Evolutionary conservation across 2,888 invertebrate genomes (phyloP).

Genomic region (Euplexia lucipara): DNA sequence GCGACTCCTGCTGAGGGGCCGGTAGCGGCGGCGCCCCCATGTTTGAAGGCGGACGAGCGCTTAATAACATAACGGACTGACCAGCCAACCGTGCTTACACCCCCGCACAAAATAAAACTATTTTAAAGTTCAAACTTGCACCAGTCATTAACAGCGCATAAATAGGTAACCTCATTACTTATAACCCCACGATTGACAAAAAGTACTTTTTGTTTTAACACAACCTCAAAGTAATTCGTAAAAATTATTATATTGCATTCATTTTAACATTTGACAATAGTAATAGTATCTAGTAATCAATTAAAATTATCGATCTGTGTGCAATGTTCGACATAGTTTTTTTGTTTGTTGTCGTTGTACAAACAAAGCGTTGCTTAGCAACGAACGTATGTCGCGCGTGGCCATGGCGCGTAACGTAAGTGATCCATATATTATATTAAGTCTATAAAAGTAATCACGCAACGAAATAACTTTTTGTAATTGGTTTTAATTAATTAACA

Average conservation of each 20-base stretch:
- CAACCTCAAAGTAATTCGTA: background rate
- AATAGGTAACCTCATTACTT: slow-evolving; percentile 14
- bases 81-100: slow-evolving; percentile 46
- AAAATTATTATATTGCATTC: slow-evolving; percentile 22
- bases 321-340: background rate
- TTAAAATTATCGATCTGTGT: slow-evolving; percentile 14
- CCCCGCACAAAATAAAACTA: slow-evolving; percentile 30
- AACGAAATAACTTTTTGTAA: slow-evolving; percentile 28
- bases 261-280: background rate
- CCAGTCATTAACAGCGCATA: slow-evolving; percentile 16
- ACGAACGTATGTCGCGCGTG: slow-evolving; percentile 15
- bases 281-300: too few relatives aligned
- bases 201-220: slow-evolving; percentile 18
- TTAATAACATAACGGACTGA: slow-evolving; percentile 73
- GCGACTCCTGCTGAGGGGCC: slow-evolving; percentile 65
- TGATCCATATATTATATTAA: too few relatives aligned
- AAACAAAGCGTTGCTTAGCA: slow-evolving; percentile 56
- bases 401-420: slow-evolving; percentile 24
- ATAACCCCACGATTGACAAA: slow-evolving; percentile 8
- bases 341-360: slow-evolving; percentile 34
- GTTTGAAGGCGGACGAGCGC: slow-evolving; percentile 64
- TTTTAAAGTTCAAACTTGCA: slow-evolving; percentile 36
- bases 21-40: slow-evolving; percentile 79
- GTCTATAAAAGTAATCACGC: slow-evolving; percentile 13
- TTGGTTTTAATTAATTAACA: slow-evolving; percentile 8